A percentile compares a stretch with the other conserved stretches of the same genome.
phyloP scores from a whole-genome alignment of 2,113 vertebrate genomes.

The Crocuta crocuta region DNA sequence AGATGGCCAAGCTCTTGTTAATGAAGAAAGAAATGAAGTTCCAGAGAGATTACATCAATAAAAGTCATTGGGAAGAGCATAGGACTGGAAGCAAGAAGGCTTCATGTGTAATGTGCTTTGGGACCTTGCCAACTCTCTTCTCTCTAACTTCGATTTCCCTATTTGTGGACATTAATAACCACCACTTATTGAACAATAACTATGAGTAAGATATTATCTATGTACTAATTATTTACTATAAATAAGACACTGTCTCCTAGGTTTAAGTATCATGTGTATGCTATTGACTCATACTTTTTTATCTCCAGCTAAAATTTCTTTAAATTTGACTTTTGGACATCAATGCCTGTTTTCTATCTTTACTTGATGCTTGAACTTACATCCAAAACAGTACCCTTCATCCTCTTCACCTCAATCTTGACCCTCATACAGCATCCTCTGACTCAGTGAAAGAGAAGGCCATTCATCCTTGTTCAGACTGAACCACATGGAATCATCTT shows the following conservation, averaged over 20 bases:
- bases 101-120: background rate
- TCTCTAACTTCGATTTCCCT: background rate
- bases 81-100: background rate
- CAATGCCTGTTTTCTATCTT: background rate
- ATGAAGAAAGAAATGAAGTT: background rate
- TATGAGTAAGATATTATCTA: background rate
- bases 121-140: background rate
- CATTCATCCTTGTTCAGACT: background rate
- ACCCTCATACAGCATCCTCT: background rate
- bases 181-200: background rate
- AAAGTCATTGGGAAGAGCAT: background rate
- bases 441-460: background rate
- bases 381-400: background rate
- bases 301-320: background rate
- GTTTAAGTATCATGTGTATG: background rate
- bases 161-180: background rate
- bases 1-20: background rate
- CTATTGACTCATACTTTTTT: background rate
- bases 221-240: background rate
- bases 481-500: background rate
- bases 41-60: background rate
- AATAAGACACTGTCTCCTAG: background rate
- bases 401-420: background rate
- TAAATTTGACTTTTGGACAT: background rate
- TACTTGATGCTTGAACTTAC: background rate